Conservation (phyloP, 2,113 vertebrate genomes). For the Brienomyrus longianalis region DNA sequence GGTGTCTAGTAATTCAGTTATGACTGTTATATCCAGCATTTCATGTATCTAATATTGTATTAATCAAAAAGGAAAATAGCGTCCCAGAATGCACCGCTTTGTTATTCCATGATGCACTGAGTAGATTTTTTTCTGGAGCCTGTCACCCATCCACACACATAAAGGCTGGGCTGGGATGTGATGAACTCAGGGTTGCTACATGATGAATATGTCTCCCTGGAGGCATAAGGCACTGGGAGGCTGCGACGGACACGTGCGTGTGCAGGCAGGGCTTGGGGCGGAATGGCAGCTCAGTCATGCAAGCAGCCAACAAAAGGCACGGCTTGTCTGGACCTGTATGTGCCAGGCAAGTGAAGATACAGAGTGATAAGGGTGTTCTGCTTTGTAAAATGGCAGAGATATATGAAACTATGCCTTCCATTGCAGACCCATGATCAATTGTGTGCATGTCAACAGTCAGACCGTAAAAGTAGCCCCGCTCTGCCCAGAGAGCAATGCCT, state of each 20-base stretch:
- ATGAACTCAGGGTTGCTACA: not conserved
- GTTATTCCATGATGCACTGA: not conserved
- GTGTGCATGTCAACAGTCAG: not conserved
- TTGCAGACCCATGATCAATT: not conserved
- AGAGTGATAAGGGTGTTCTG: not conserved
- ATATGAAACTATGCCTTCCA: not conserved
- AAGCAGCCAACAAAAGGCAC: conserved; percentile 84
- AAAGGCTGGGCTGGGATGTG: not conserved
- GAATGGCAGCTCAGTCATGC: conserved; percentile 64
- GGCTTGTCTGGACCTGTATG: conserved; percentile 66
- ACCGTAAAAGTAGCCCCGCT: not conserved
- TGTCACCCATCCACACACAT: not conserved
- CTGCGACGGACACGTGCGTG: conserved; percentile 45
- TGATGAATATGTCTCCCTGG: conserved; percentile 38
- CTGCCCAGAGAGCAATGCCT: not conserved
- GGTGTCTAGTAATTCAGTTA: not conserved
- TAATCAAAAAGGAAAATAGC: not conserved
- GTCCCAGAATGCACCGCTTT: not conserved
- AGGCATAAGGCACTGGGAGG: conserved; percentile 37
- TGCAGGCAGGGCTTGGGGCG: conserved; percentile 54
- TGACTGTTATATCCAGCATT: not conserved
- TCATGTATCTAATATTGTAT: not conserved
- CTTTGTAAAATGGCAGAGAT: not conserved
- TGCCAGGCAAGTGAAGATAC: conserved; percentile 60
- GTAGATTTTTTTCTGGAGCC: not conserved